Conservation (phyloP, 2,888 invertebrate species). For the Agrotis ipsilon region DNA sequence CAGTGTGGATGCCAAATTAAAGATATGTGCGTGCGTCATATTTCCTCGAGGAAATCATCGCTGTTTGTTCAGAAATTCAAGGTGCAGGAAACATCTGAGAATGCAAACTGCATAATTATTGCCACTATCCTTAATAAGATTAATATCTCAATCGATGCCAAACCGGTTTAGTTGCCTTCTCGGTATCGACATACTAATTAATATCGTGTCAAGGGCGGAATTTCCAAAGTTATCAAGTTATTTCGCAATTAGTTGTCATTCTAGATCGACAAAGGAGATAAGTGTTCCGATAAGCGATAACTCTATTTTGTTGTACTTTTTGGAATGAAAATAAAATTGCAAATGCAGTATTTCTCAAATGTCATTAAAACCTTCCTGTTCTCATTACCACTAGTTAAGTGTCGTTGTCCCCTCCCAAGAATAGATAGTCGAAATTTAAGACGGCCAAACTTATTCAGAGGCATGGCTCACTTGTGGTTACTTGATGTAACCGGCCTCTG, state of each 20-base stretch:
- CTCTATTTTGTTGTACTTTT: slow-evolving; percentile 30
- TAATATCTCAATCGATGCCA: slow-evolving; percentile 15
- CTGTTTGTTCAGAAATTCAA: slow-evolving; percentile 55
- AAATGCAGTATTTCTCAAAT: background rate
- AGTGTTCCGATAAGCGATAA: slow-evolving; percentile 21
- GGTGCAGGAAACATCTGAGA: slow-evolving; percentile 52
- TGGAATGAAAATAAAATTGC: background rate
- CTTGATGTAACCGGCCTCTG: slow-evolving; percentile 64
- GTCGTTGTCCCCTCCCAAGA: background rate
- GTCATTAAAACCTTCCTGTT: slow-evolving; percentile 3
- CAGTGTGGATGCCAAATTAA: slow-evolving; percentile 60
- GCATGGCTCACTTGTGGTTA: slow-evolving; percentile 56
- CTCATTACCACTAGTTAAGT: slow-evolving; percentile 14
- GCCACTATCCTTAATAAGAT: slow-evolving; percentile 20
- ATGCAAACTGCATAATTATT: slow-evolving; percentile 42
- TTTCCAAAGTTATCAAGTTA: slow-evolving; percentile 29
- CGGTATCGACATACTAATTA: slow-evolving; percentile 32
- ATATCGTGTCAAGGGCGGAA: slow-evolving; percentile 36
- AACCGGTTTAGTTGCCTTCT: slow-evolving; percentile 1
- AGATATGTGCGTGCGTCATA: slow-evolving; percentile 60
- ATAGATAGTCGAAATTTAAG: slow-evolving; percentile 27
- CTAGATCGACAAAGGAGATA: slow-evolving; percentile 41
- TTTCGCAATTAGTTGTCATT: slow-evolving; percentile 44
- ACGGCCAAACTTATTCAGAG: slow-evolving; percentile 40
- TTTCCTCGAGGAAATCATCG: slow-evolving; percentile 60